These are phyloP conservation scores for Drosophila longiperda DNA, from an alignment of 2,888 invertebrate species.

Conservation along the genomic window DNA sequence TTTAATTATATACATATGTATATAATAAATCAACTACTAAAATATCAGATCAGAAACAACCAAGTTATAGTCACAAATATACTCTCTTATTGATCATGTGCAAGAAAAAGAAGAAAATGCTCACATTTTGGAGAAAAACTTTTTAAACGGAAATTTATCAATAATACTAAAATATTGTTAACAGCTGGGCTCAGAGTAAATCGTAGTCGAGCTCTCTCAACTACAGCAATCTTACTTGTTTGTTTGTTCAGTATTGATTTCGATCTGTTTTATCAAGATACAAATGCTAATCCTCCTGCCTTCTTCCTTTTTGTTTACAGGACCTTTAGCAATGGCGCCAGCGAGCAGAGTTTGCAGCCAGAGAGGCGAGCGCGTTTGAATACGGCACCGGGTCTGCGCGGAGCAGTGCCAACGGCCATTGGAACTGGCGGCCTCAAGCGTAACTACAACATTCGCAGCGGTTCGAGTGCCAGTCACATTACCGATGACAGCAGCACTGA, in stretches of 20 bases:
- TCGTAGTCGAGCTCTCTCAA: no score
- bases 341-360: conserved; percentile 75
- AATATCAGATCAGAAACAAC: no score
- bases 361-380: conserved; percentile 83
- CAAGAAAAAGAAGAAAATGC: no score
- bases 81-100: no score
- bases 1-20: no score
- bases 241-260: conserved; percentile 24
- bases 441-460: conserved; percentile 77
- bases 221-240: not conserved
- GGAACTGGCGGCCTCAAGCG: conserved; percentile 71
- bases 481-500: conserved; percentile 90
- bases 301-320: conserved; percentile 64
- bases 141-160: no score
- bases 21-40: no score
- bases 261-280: conserved; percentile 46
- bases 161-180: no score
- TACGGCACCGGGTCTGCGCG: conserved; percentile 83
- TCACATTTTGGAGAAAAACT: no score
- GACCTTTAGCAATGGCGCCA: conserved; percentile 85
- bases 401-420: conserved; percentile 50
- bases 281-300: conserved; percentile 30
- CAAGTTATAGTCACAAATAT: no score
- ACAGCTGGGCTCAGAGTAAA: no score
- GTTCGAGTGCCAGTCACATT: conserved; percentile 82